Conservation (phyloP, 1,140 invertebrate genomes). For the Nomia melanderi region DNA sequence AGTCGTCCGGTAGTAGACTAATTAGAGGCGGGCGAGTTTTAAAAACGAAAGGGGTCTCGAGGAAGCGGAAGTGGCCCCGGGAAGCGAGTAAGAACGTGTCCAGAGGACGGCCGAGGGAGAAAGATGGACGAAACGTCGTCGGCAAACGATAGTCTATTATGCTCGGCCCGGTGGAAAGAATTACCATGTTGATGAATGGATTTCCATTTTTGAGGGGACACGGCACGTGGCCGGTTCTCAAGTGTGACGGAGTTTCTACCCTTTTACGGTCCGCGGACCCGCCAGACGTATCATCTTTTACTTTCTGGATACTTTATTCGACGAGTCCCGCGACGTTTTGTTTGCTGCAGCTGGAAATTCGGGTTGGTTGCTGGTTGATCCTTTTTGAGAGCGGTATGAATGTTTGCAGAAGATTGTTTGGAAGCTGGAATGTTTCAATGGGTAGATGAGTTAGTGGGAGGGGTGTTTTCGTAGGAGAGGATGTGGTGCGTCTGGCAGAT, state of each 20-base stretch:
- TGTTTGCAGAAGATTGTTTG: too few species aligned
- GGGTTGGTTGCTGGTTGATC: too few species aligned
- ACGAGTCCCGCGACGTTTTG: too few species aligned
- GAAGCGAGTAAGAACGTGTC: neutral
- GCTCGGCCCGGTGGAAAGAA: constrained; percentile 28
- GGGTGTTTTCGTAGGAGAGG: too few species aligned
- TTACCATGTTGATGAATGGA: constrained; percentile 52
- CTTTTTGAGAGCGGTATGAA: too few species aligned
- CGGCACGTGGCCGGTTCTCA: constrained; percentile 4
- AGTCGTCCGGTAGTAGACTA: constrained; percentile 14
- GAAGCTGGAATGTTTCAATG: too few species aligned
- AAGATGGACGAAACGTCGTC: neutral
- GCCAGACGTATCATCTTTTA: neutral
- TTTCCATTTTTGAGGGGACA: constrained; percentile 31
- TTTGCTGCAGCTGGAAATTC: too few species aligned
- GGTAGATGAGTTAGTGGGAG: too few species aligned
- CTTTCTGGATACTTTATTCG: too few species aligned
- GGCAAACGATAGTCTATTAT: constrained; percentile 37
- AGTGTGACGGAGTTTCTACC: neutral
- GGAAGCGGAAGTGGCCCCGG: constrained; percentile 25
- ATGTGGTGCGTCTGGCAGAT: too few species aligned
- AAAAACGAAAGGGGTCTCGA: constrained; percentile 24
- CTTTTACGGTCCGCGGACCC: neutral
- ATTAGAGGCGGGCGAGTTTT: constrained; percentile 31
- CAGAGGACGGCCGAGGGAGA: neutral